Base-by-base conservation (phyloP, 2,888 invertebrate species). In the Agrilus biguttatus region DNA sequence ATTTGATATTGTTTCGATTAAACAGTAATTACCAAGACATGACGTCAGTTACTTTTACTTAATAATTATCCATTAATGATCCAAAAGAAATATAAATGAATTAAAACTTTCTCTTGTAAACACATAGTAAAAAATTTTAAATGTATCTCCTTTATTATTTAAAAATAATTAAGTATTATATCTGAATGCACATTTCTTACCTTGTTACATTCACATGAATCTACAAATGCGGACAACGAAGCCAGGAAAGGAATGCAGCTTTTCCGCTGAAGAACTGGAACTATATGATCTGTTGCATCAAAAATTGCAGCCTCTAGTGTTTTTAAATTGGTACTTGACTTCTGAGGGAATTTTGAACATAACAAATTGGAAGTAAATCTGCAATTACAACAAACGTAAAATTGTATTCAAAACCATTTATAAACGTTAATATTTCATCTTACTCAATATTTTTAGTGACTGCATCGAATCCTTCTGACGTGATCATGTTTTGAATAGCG, bases 321-420 rank as follows among this genome's bases (percentile, higher is more conserved):
- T 39, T 63, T 66, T 23, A 69, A 53, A 46, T 73, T 72, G 36
- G 65, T 60, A 37, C 69, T 59, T n/a, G 63, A 58, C 42, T 56
- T 57, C 28, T 65, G 62, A 5, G 59, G 49, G 34, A 58, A 59
- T 40, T 60, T 61, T 37, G 62, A 59, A 39, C 68, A 67, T 47
- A 73, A 53, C 43, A 73, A 59, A 62, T 73, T 71, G 17, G 73
- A 73, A 7, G 63, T 61, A 12, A 55, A 59, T 41, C 70, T 71
- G 49, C 44, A 63, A 59, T 10, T 2, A 10, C 28, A 28, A 21
- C 5, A 10, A 49, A 23, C 44, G n/a, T n/a, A 19, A 38, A 40
- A 21, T 28, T 33, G 7, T 21, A 21, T 10, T 28, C 10, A 10
- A 10, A 28, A 28, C 3, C 1, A 3, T 34, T 33, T 36, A 10